These are phyloP conservation scores for Prionailurus viverrinus DNA, from an alignment of 2,113 vertebrate genomes.

Conservation along the genomic window DNA sequence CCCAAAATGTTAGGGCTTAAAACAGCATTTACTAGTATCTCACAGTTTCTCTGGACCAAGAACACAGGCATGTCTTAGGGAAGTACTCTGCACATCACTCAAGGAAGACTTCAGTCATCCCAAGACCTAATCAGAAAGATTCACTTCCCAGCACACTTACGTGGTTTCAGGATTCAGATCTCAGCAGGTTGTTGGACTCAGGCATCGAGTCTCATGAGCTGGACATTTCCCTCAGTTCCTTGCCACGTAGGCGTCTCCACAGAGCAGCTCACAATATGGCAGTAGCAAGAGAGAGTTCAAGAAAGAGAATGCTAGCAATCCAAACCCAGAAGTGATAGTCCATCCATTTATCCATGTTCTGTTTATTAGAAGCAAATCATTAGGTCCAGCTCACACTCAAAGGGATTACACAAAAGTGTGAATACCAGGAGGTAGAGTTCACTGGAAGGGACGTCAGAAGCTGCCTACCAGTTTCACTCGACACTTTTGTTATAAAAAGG, in stretches of 20 bases:
- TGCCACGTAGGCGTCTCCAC: not conserved
- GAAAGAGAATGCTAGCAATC: not conserved
- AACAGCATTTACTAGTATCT: not conserved
- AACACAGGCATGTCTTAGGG: not conserved
- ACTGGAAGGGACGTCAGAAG: not conserved
- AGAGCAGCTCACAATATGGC: not conserved
- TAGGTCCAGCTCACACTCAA: rapidly evolving
- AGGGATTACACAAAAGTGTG: rapidly evolving
- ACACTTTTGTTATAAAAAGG: not conserved
- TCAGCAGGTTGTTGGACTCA: not conserved
- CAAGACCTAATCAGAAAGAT: not conserved
- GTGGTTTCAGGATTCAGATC: not conserved
- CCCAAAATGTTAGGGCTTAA: not conserved
- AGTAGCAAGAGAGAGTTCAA: not conserved
- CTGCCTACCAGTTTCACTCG: no score
- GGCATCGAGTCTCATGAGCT: not conserved
- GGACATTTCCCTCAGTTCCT: not conserved
- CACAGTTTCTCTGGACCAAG: not conserved
- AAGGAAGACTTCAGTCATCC: not conserved
- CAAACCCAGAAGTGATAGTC: not conserved
- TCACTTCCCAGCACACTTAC: not conserved
- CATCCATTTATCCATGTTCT: not conserved
- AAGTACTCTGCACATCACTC: no score
- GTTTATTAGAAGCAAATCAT: not conserved
- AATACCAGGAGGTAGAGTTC: not conserved